phyloP scores from a whole-genome alignment of 2,888 invertebrate genomes.

The Aplocera efformata region DNA sequence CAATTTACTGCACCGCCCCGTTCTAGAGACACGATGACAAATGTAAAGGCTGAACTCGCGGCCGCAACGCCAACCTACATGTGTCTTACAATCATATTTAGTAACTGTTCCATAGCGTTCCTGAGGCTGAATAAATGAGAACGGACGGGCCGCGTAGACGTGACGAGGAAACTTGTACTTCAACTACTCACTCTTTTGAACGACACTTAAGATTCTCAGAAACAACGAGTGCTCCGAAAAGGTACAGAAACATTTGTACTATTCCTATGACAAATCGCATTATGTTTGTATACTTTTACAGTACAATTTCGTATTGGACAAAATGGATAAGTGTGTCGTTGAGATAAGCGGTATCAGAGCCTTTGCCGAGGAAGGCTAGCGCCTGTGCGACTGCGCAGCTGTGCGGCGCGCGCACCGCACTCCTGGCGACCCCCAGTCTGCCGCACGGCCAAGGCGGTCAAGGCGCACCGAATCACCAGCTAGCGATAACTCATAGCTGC shows the following conservation, averaged over 20 bases:
- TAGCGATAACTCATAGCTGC: conserved; percentile 20
- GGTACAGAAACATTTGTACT: neutral
- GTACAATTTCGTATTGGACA: no score
- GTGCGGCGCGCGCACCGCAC: conserved; percentile 24
- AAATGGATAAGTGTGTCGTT: conserved; percentile 20
- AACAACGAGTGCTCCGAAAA: conserved; percentile 1
- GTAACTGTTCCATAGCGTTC: no score
- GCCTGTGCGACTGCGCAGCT: conserved; percentile 20
- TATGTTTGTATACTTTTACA: no score
- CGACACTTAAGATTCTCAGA: neutral
- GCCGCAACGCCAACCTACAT: no score
- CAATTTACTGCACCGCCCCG: conserved; percentile 18
- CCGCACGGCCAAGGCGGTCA: conserved; percentile 34
- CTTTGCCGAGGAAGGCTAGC: conserved; percentile 4
- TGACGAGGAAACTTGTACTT: conserved; percentile 7
- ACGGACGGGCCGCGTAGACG: no score
- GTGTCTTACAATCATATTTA: no score
- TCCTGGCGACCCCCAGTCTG: conserved; percentile 42
- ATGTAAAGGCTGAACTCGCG: no score
- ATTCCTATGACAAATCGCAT: no score
- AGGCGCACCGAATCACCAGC: conserved; percentile 29
- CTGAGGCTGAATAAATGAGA: no score
- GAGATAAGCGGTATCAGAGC: conserved; percentile 22
- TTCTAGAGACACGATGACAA: conserved; percentile 14
- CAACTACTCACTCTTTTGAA: neutral